A percentile compares a stretch with the other conserved stretches of the same genome.
Conservation (phyloP, 2,888 invertebrate species). For the Dolomedes plantarius region DNA sequence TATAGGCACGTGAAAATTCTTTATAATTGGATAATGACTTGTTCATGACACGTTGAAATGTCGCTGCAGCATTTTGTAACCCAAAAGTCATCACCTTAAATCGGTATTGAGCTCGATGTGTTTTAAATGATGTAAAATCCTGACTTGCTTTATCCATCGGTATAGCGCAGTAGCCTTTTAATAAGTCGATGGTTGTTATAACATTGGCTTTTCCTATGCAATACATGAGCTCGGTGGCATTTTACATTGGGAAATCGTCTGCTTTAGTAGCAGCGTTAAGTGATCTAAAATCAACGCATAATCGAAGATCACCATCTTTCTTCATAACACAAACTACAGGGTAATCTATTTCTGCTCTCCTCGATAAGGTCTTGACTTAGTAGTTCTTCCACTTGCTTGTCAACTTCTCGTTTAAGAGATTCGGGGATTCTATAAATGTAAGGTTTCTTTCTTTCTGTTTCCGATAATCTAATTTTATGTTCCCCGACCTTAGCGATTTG, state of each 20-base stretch:
- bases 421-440: too few species aligned
- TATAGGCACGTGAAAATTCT: not conserved
- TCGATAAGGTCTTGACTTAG: not conserved
- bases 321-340: too few species aligned
- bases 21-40: not conserved
- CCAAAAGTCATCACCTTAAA: too few species aligned
- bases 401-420: too few species aligned
- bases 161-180: too few species aligned
- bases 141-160: too few species aligned
- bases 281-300: not conserved
- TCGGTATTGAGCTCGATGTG: too few species aligned
- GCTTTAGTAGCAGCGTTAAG: not conserved
- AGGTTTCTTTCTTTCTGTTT: not conserved
- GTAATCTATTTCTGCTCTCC: too few species aligned
- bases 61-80: too few species aligned
- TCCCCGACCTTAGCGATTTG: not conserved
- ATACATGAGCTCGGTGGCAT: not conserved
- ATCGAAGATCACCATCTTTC: not conserved
- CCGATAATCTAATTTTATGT: not conserved
- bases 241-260: not conserved
- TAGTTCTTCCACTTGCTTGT: too few species aligned
- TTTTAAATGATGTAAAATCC: too few species aligned
- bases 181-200: too few species aligned
- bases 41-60: conserved; percentile 18
- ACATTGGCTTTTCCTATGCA: not conserved